A percentile compares a stretch with the other conserved stretches of the same genome.
Evolutionary conservation across 1,140 invertebrate genomes (phyloP).

Genomic region (Drosophila melanogaster): Release_6_plus_ISO1_MT NT_037436.4:4724501-4725000

Average conservation of each 20-base stretch:
- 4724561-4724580: slow-evolving; percentile 46
- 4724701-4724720: slow-evolving; percentile 70
- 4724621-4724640: slow-evolving; percentile 28
- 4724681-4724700: slow-evolving; percentile 55
- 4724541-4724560: slow-evolving; percentile 52
- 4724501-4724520: slow-evolving; percentile 18
- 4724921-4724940: slow-evolving; percentile 39
- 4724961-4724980: slow-evolving; percentile 25
- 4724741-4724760: slow-evolving; percentile 38
- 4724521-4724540: slow-evolving; percentile 27
- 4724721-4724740: slow-evolving; percentile 43
- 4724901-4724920: slow-evolving; percentile 27
- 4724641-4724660: slow-evolving; percentile 33
- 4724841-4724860: slow-evolving; percentile 38
- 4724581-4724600: slow-evolving; percentile 48
- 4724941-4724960: slow-evolving; percentile 35
- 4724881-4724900: slow-evolving; percentile 37
- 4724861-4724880: slow-evolving; percentile 17
- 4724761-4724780: slow-evolving; percentile 30
- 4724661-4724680: slow-evolving; percentile 19
- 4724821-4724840: slow-evolving; percentile 17
- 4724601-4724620: slow-evolving; percentile 48
- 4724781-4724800: slow-evolving; percentile 28
- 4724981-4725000: slow-evolving; percentile 6
- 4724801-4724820: slow-evolving; percentile 29